Evolutionary conservation across 2,797 vertebrate species (phyloP).

Genomic region (Saxicola maurus): DNA sequence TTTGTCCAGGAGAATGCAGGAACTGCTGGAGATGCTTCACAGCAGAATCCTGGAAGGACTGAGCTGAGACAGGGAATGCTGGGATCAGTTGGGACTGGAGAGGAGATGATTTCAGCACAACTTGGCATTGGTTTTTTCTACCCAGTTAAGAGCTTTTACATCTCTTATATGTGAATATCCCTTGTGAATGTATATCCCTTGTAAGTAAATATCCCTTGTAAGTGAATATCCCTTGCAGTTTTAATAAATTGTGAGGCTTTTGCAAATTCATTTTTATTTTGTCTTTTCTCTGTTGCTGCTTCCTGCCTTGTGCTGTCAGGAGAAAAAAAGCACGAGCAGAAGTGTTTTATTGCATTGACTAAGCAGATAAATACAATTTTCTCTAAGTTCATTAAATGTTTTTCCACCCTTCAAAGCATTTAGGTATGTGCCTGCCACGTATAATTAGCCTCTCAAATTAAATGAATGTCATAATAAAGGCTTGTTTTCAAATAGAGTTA

Average conservation of each 20-base stretch:
- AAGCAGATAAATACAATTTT: background rate
- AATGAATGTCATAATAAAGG: background rate
- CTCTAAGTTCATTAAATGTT: background rate
- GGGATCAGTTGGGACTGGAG: background rate
- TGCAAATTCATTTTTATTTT: background rate
- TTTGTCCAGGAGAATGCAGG: background rate
- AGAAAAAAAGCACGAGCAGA: background rate
- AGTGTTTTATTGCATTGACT: background rate
- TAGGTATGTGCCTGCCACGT: background rate
- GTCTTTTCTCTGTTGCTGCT: background rate
- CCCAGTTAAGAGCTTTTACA: background rate
- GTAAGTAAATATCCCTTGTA: background rate
- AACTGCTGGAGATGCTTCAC: background rate
- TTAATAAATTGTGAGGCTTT: background rate
- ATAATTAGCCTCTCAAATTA: background rate
- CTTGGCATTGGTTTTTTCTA: background rate
- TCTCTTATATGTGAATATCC: background rate
- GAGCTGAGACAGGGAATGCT: background rate
- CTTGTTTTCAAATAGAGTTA: background rate
- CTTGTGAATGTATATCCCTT: background rate
- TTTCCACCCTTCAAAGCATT: background rate
- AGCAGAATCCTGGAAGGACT: background rate
- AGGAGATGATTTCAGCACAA: background rate
- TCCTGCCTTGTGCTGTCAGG: background rate
- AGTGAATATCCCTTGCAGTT: background rate